These are phyloP conservation scores for Pseudonaja textilis DNA, from an alignment of 2,113 vertebrate species.

Conservation along the genomic window DNA sequence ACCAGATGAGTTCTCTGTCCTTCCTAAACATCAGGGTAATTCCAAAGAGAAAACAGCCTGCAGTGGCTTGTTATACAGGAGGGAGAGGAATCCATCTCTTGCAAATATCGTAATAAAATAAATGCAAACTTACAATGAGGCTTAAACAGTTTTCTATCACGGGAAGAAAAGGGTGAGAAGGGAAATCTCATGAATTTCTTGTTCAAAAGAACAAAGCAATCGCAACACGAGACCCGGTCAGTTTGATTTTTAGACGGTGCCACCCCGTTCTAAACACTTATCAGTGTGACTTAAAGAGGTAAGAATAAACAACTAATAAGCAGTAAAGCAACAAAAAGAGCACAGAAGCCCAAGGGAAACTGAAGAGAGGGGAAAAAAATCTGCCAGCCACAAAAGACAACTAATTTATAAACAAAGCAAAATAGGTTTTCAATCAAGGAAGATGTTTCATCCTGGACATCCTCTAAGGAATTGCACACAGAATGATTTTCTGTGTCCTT, in stretches of 20 bases:
- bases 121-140: slow-evolving; percentile 15
- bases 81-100: slow-evolving; percentile 32
- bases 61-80: slow-evolving; percentile 27
- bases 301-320: background rate
- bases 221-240: slow-evolving; percentile 31
- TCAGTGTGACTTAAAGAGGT: background rate
- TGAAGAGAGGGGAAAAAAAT: background rate
- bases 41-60: slow-evolving; percentile 54
- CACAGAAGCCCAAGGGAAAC: background rate
- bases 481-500: background rate
- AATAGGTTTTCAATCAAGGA: background rate
- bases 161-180: background rate
- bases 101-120: slow-evolving; percentile 31
- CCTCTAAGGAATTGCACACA: background rate
- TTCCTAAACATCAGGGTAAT: slow-evolving; percentile 46
- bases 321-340: background rate
- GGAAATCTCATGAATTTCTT: background rate
- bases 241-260: background rate
- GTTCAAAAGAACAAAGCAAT: slow-evolving; percentile 35
- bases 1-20: slow-evolving; percentile 44
- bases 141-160: slow-evolving; percentile 28
- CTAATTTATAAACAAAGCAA: background rate
- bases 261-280: background rate
- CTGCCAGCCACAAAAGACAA: background rate
- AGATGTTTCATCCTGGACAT: background rate